Base-by-base conservation (phyloP, 2,888 invertebrate genomes). In the Tryphoninae sp. region DNA sequence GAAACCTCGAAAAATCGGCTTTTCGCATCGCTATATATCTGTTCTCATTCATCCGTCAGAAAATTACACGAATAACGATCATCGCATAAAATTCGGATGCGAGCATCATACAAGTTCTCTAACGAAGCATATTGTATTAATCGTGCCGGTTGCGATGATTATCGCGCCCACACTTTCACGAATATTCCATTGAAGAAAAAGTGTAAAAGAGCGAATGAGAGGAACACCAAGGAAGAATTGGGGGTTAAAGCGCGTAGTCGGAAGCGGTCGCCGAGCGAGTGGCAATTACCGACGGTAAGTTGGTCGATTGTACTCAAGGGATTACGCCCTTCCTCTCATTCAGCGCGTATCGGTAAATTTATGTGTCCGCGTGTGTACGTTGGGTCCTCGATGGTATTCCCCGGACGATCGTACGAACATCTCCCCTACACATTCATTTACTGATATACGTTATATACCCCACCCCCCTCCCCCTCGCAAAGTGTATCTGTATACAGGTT, bases 221-320 rank as follows among this genome's bases (percentile, higher is more conserved):
- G 49, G 26, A 19, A 65, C 40, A 6, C 42, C 65, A 13, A 22
- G 65, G 13, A 26, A 16, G 13, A 4, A 19, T 6, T 7, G 53
- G 26, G 4, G n/a, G 13, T 11, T n/a, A 33, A 40, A 58, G 4
- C 49, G 22, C 51, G 13, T n/a, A 19, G 16, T 55, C 13, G 22
- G 61, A 64, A 53, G 22, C 59, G 53, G 45, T 68, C 59, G 61
- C 51, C 68, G 40, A 23, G 11, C 45, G 26, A 49, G 33, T 13
- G 13, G 72, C 72, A 78, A 72, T 78, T 67, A 78, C 72, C 40
- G 65, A 51, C 42, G 16, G 51, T 65, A 65, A 64, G 71, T 64
- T 71, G 55, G 71, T 26, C 64, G 68, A 71, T 78, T 55, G 58
- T 71, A 71, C 62, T 26, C 69, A 9, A 64, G 78, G 72, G 78